A percentile compares a stretch with the other conserved stretches of the same genome.
phyloP scores from a whole-genome alignment of 2,888 invertebrate genomes.

The Eupithecia centaureata region DNA sequence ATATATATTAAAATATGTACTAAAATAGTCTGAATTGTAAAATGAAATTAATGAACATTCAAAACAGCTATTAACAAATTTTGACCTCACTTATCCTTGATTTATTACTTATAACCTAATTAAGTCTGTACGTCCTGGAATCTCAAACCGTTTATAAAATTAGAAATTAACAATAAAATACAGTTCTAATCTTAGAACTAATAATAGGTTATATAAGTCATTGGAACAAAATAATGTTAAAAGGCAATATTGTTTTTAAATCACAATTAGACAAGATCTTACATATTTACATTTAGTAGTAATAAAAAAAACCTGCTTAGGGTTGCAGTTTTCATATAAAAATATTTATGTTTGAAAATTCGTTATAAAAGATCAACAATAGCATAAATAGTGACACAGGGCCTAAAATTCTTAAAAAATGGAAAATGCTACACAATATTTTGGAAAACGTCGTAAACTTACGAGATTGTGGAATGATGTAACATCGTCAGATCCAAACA shows the following conservation, averaged over 20 bases:
- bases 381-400: slow-evolving; percentile 33
- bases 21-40: slow-evolving; percentile 1
- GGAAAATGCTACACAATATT: slow-evolving; percentile 23
- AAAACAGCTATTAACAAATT: slow-evolving; percentile 23
- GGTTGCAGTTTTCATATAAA: slow-evolving; percentile 33
- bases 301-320: slow-evolving; percentile 32
- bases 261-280: slow-evolving; percentile 66
- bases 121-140: slow-evolving; percentile 45
- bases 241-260: slow-evolving; percentile 56
- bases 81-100: slow-evolving; percentile 33
- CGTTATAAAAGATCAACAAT: slow-evolving; percentile 36
- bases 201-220: slow-evolving; percentile 38
- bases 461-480: slow-evolving; percentile 23
- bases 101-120: slow-evolving; percentile 41
- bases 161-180: slow-evolving; percentile 32
- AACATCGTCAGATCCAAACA: slow-evolving; percentile 24
- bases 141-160: slow-evolving; percentile 40
- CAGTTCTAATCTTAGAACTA: slow-evolving; percentile 34
- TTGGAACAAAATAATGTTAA: slow-evolving; percentile 38
- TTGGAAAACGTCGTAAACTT: slow-evolving; percentile 26
- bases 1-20: too few relatives aligned
- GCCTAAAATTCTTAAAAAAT: slow-evolving; percentile 27
- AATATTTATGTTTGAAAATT: slow-evolving; percentile 36
- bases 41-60: slow-evolving; percentile 38
- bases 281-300: slow-evolving; percentile 66